phyloP scores from a whole-genome alignment of 2,113 vertebrate genomes.

The Carettochelys insculpta region DNA sequence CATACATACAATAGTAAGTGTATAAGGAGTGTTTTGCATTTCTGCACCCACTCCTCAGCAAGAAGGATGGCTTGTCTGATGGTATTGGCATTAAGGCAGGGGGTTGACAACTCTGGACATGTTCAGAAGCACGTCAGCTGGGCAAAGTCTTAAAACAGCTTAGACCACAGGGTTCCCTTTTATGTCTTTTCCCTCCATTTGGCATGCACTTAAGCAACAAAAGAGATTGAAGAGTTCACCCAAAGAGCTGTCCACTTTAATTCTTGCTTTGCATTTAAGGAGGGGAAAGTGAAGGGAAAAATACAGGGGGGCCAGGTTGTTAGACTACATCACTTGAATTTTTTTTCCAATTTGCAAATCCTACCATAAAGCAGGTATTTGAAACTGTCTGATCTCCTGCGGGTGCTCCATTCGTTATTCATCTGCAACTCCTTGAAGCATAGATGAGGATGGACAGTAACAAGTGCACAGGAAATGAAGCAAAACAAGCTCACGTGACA shows the following conservation, averaged over 20 bases:
- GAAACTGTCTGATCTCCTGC: conserved; percentile 33
- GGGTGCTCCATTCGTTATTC: conserved; percentile 28
- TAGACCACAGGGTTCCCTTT: neutral
- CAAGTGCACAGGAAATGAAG: neutral
- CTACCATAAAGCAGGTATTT: conserved; percentile 12
- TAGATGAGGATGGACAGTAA: neutral
- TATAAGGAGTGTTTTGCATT: no score
- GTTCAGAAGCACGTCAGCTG: neutral
- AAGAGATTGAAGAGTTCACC: neutral
- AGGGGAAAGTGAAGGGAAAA: neutral
- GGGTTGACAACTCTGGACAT: neutral
- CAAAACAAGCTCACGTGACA: neutral
- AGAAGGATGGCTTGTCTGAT: neutral
- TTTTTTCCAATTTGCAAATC: conserved; percentile 24
- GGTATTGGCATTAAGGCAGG: neutral
- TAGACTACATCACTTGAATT: neutral
- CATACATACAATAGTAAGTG: no score
- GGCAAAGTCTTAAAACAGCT: neutral
- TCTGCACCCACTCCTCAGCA: neutral
- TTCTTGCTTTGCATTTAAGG: neutral
- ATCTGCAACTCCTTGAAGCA: neutral
- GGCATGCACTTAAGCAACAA: neutral
- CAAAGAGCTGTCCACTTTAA: conserved; percentile 11
- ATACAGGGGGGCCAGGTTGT: neutral
- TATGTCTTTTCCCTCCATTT: neutral